Percentiles rank a stretch among this genome's conserved stretches.
phyloP scores from a whole-genome alignment of 2,113 vertebrate genomes.

The Pollachius pollachius region DNA sequence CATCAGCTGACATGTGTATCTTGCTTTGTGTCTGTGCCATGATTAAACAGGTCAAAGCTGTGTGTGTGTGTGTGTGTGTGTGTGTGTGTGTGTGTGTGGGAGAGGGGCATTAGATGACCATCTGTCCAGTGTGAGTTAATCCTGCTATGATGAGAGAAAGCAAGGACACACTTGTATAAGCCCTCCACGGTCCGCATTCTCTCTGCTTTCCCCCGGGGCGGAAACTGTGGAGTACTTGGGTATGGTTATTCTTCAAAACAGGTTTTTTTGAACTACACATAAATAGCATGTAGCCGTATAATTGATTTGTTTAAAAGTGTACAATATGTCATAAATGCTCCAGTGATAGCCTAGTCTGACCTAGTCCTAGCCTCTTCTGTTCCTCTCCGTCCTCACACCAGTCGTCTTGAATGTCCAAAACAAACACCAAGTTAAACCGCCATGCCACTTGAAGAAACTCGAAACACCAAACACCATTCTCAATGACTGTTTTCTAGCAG shows the following conservation, averaged over 20 bases:
- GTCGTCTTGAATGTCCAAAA: no score
- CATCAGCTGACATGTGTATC: constrained; percentile 43
- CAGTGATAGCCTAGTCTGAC: no score
- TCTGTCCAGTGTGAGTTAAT: constrained; percentile 65
- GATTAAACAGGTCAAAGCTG: background rate
- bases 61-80: constrained; percentile 21
- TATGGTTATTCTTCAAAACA: background rate
- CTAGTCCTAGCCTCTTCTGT: no score
- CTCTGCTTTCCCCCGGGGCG: constrained; percentile 27
- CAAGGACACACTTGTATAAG: constrained; percentile 29
- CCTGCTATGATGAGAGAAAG: constrained; percentile 50
- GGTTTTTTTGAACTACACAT: no score
- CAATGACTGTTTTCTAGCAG: no score
- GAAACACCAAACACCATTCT: no score
- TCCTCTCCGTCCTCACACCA: no score
- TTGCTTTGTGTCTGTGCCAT: background rate
- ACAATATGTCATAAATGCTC: no score
- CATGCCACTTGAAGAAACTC: no score
- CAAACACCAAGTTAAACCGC: no score
- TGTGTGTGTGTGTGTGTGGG: constrained; percentile 13
- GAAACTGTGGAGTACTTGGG: background rate
- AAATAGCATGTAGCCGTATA: no score
- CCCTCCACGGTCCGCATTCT: constrained; percentile 15
- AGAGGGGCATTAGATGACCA: constrained; percentile 48
- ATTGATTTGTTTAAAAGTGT: no score